phyloP scores from a whole-genome alignment of 2,113 vertebrate species.

The Platysteira castanea region DNA sequence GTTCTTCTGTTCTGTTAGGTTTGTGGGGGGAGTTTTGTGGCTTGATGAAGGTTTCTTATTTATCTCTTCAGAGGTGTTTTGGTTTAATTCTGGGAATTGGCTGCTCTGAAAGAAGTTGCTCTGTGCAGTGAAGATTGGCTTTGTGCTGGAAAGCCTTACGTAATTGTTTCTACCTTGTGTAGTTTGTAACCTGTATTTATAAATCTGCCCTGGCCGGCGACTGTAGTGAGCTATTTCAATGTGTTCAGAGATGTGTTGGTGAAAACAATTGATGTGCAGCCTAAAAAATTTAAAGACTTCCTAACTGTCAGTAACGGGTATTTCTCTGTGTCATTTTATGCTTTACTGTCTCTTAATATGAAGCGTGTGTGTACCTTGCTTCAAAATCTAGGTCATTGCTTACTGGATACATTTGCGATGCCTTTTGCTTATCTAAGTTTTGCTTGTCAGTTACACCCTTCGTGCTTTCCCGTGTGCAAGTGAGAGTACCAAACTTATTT shows the following conservation, averaged over 20 bases:
- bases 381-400: not conserved
- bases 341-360: not conserved
- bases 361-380: not conserved
- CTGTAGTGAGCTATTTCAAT: not conserved
- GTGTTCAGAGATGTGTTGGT: not conserved
- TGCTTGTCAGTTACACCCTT: not conserved
- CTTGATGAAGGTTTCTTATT: not conserved
- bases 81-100: not conserved
- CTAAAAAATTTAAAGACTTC: not conserved
- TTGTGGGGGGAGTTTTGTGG: not conserved
- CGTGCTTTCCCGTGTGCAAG: not conserved
- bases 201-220: not conserved
- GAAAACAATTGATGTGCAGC: not conserved
- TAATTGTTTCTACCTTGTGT: conserved; percentile 34
- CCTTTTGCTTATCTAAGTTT: not conserved
- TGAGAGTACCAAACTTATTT: not conserved
- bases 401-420: not conserved
- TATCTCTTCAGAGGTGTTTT: not conserved
- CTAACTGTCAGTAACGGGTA: not conserved
- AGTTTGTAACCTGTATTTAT: conserved; percentile 12
- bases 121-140: not conserved
- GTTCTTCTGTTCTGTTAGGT: not conserved
- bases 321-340: not conserved
- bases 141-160: not conserved
- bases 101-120: not conserved